Percentiles rank a stretch among this genome's conserved stretches.
phyloP scores from a whole-genome alignment of 1,140 invertebrate genomes.

The Drosophila arawakana region DNA sequence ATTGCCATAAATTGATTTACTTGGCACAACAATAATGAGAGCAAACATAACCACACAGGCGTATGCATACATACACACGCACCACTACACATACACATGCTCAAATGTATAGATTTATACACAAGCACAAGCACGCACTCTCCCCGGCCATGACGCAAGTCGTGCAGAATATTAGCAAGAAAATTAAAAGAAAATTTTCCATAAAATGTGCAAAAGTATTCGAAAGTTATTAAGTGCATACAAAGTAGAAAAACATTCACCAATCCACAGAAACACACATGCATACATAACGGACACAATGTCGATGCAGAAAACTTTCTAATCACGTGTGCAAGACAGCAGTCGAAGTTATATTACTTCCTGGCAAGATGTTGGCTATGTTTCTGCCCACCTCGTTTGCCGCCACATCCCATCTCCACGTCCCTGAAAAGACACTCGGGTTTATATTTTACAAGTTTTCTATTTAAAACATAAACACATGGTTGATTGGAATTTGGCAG shows the following conservation, averaged over 20 bases:
- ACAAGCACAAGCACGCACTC: slow-evolving; percentile 38
- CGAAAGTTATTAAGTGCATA: slow-evolving; percentile 82
- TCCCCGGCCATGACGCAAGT: slow-evolving; percentile 42
- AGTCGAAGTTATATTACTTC: slow-evolving; percentile 68
- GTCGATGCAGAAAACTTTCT: slow-evolving; percentile 69
- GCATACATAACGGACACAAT: slow-evolving; percentile 14
- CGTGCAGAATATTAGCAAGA: slow-evolving; percentile 57
- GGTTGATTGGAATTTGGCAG: slow-evolving; percentile 70
- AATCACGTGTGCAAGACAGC: slow-evolving; percentile 75
- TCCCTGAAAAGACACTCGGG: slow-evolving; percentile 21
- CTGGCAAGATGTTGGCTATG: slow-evolving; percentile 49
- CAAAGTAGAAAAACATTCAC: slow-evolving; percentile 68
- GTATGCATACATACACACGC: slow-evolving; percentile 11
- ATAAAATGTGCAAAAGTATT: slow-evolving; percentile 82
- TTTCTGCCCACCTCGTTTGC: not conserved
- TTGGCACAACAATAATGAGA: slow-evolving; percentile 60
- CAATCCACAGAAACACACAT: slow-evolving; percentile 38
- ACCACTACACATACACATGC: slow-evolving; percentile 4
- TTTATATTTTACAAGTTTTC: slow-evolving; percentile 70
- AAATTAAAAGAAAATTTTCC: slow-evolving; percentile 78
- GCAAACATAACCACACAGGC: slow-evolving; percentile 46
- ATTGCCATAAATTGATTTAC: slow-evolving; percentile 58
- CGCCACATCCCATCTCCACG: not conserved
- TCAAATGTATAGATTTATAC: not conserved
- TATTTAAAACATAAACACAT: slow-evolving; percentile 81